Percentiles rank a stretch among this genome's conserved stretches.
Conservation (phyloP, 2,113 vertebrate species). For the Irena cyanogastra region DNA sequence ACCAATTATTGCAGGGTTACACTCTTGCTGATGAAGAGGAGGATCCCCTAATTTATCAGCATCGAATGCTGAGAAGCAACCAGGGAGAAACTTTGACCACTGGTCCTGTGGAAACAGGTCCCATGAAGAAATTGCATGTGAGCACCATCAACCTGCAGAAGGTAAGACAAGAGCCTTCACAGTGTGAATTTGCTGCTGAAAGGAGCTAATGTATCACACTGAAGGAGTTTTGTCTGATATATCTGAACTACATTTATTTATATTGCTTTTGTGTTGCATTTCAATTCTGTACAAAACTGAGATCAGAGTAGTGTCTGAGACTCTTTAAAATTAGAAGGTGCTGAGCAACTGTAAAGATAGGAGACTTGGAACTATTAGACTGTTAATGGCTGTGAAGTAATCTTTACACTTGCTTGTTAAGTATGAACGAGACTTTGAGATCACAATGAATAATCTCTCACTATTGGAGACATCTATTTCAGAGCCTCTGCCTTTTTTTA, state of each 20-base stretch:
- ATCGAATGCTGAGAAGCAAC: constrained; percentile 84
- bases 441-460: not conserved
- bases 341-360: not conserved
- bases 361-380: not conserved
- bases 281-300: not conserved
- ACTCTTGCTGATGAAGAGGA: constrained; percentile 97
- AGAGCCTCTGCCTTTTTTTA: not conserved
- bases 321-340: not conserved
- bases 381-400: not conserved
- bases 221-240: not conserved
- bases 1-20: constrained; percentile 80
- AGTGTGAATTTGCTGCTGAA: not conserved
- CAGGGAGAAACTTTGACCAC: constrained; percentile 85
- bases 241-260: not conserved
- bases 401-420: not conserved
- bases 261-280: not conserved
- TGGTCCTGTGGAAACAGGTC: constrained; percentile 89
- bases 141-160: constrained; percentile 98
- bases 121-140: constrained; percentile 97
- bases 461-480: not conserved
- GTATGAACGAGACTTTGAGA: not conserved
- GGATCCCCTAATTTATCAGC: constrained; percentile 92
- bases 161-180: constrained; percentile 58
- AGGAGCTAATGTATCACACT: not conserved
- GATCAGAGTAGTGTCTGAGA: not conserved